These are phyloP conservation scores for Exephanes ischioxanthus DNA, from an alignment of 2,888 invertebrate genomes.

Conservation along the genomic window DNA sequence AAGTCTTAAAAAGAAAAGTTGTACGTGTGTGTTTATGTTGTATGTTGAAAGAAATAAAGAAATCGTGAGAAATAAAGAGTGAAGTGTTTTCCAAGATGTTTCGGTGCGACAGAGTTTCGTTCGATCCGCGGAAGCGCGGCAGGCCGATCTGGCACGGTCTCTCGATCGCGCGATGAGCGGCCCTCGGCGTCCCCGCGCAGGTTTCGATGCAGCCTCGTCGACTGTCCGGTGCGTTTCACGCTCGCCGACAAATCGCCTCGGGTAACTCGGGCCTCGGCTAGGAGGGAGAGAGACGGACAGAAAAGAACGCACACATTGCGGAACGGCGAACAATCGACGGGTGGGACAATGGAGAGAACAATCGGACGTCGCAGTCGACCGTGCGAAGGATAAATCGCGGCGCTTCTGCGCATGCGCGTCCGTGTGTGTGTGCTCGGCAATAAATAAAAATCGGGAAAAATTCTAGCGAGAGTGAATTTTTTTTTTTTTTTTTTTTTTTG, in stretches of 20 bases:
- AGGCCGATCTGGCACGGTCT: slow-evolving; percentile 37
- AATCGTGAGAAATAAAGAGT: no score
- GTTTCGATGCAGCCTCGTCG: not conserved
- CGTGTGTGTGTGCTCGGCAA: not conserved
- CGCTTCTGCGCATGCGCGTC: not conserved
- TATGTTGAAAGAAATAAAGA: not conserved
- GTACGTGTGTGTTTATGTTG: not conserved
- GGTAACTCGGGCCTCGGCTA: not conserved
- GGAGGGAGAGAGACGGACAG: not conserved
- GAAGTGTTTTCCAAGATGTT: slow-evolving; percentile 38
- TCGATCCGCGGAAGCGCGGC: slow-evolving; percentile 38
- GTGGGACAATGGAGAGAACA: slow-evolving; percentile 42
- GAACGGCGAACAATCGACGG: slow-evolving; percentile 47
- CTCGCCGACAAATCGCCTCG: not conserved
- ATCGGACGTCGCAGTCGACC: slow-evolving; percentile 24
- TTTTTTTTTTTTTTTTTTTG: not conserved
- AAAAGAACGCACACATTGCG: not conserved
- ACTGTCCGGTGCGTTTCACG: not conserved
- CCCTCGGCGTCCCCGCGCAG: slow-evolving; percentile 3
- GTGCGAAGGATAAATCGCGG: slow-evolving; percentile 43
- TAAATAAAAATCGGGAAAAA: slow-evolving; percentile 6
- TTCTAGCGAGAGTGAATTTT: not conserved
- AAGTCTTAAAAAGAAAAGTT: no score
- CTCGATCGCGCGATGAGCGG: slow-evolving; percentile 61
- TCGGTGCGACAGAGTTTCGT: slow-evolving; percentile 34